Evolutionary conservation across 2,888 invertebrate genomes (phyloP).

Genomic region (Parelbella ahira): DNA sequence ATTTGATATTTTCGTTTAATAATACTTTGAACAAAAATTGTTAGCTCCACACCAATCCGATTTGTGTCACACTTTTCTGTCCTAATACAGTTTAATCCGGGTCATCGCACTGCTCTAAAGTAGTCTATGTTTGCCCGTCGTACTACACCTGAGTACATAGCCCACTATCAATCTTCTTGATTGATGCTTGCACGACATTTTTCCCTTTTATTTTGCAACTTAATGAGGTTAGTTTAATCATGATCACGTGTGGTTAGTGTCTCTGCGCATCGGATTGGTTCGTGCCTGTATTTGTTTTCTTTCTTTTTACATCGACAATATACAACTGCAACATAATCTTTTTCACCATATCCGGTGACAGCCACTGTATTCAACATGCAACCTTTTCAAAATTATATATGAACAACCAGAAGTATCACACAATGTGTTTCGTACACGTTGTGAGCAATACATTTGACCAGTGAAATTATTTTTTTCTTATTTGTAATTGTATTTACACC

Average conservation of each 20-base stretch:
- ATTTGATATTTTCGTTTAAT: no score
- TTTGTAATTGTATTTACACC: no score
- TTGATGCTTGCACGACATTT: constrained; percentile 50
- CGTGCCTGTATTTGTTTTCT: no score
- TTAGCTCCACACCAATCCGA: background rate
- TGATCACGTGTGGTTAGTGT: constrained; percentile 25
- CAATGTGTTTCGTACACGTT: no score
- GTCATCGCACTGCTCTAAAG: constrained; percentile 37
- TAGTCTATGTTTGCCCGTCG: constrained; percentile 34
- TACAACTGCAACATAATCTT: background rate
- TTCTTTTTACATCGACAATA: no score
- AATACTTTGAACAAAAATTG: background rate
- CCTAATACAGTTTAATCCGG: constrained; percentile 49
- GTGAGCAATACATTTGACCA: no score
- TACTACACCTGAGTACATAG: constrained; percentile 14
- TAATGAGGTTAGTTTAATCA: constrained; percentile 30
- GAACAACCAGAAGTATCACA: no score
- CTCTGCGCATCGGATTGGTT: no score
- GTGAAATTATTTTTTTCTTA: no score
- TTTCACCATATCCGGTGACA: background rate
- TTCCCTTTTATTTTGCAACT: constrained; percentile 46
- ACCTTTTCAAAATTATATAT: no score
- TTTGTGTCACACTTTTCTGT: constrained; percentile 33
- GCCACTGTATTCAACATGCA: no score
- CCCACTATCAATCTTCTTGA: constrained; percentile 60